A percentile compares a stretch with the other conserved stretches of the same genome.
These are phyloP conservation scores for Oncorhynchus gorbuscha DNA, from an alignment of 2,113 vertebrate species.

Conservation along the genomic window DNA sequence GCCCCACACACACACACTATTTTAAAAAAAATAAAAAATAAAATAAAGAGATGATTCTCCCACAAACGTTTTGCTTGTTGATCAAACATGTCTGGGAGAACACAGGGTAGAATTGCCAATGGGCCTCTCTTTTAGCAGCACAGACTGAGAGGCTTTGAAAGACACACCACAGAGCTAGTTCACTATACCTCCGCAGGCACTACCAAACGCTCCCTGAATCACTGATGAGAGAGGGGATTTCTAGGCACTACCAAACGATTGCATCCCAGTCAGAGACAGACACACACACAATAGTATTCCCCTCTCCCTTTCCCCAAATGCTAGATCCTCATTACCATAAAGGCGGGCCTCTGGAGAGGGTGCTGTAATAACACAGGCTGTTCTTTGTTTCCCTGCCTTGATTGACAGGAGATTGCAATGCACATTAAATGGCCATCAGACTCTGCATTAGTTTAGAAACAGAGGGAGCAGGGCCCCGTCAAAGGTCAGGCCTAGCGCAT, in stretches of 20 bases:
- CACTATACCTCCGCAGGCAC: constrained; percentile 34
- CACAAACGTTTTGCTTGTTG: not conserved
- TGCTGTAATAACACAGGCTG: constrained; percentile 61
- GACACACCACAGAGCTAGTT: constrained; percentile 8
- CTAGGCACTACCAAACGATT: constrained; percentile 19
- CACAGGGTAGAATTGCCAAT: not conserved
- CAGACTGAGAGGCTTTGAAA: constrained; percentile 27
- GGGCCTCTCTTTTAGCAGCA: constrained; percentile 20
- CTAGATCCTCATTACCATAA: constrained; percentile 67
- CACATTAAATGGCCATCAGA: constrained; percentile 75
- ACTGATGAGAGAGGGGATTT: constrained; percentile 44
- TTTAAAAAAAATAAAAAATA: no score
- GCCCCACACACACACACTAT: no score
- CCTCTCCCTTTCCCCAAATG: constrained; percentile 24
- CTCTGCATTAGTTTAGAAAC: constrained; percentile 66
- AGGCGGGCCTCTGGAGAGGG: constrained; percentile 60
- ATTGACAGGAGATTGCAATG: constrained; percentile 73
- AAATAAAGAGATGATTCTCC: not conserved
- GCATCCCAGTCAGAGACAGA: not conserved
- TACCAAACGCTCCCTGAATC: constrained; percentile 50
- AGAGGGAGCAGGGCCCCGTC: constrained; percentile 51
- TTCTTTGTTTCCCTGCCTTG: constrained; percentile 67
- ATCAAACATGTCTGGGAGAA: constrained; percentile 21
- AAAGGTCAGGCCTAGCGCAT: constrained; percentile 66
- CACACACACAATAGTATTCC: not conserved